phyloP scores from a whole-genome alignment of 2,888 invertebrate species.

The Metopia argyrocephala region DNA sequence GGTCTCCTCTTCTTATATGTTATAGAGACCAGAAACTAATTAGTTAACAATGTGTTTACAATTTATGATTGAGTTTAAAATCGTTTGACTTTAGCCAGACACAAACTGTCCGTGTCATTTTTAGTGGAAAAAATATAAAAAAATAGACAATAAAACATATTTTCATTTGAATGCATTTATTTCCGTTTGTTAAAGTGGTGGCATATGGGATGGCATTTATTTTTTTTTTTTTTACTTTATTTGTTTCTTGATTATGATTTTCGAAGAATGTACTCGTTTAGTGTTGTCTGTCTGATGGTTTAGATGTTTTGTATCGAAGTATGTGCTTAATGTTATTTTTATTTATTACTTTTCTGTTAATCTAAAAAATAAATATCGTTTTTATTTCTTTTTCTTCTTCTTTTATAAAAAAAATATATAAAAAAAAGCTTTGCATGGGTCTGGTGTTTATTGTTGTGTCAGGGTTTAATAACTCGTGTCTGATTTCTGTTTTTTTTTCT shows the following conservation, averaged over 20 bases:
- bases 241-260: neutral
- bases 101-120: neutral
- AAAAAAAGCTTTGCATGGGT: conserved; percentile 59
- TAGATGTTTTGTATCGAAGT: conserved; percentile 2
- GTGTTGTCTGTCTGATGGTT: neutral
- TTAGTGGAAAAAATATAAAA: neutral
- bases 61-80: conserved; percentile 37
- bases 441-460: conserved; percentile 27
- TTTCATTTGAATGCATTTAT: conserved; percentile 51
- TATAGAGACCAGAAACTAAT: conserved; percentile 39
- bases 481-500: conserved; percentile 25
- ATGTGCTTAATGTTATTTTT: conserved; percentile 47
- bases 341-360: conserved; percentile 51
- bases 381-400: neutral
- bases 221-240: neutral
- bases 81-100: neutral
- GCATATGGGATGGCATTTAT: conserved; percentile 14
- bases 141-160: conserved; percentile 38
- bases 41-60: conserved; percentile 56
- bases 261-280: neutral
- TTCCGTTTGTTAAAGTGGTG: conserved; percentile 35
- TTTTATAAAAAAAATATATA: neutral
- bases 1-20: too few species aligned
- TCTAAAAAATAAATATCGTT: conserved; percentile 49
- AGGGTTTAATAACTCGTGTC: conserved; percentile 59